A percentile compares a stretch with the other conserved stretches of the same genome.
Evolutionary conservation across 1,140 invertebrate genomes (phyloP).

Genomic region (Yoshiicerus persimilis): DNA sequence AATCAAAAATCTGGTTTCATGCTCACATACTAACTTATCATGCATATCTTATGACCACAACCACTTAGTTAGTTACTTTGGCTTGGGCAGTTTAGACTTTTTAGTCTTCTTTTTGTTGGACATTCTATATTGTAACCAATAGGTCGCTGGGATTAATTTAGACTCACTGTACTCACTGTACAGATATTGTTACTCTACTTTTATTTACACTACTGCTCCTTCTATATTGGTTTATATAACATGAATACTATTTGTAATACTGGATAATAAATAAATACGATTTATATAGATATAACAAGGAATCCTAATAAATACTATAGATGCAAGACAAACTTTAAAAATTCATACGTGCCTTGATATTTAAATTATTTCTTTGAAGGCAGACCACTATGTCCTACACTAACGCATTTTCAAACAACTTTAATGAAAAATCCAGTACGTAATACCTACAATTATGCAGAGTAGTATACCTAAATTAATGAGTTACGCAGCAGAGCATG

Average conservation of each 20-base stretch:
- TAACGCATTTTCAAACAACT: neutral
- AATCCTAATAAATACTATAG: no score
- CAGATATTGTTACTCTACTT: no score
- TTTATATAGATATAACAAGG: no score
- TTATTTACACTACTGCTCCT: no score
- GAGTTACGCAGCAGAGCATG: neutral
- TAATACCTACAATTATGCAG: neutral
- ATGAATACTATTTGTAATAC: no score
- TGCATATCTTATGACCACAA: neutral
- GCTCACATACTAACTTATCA: neutral
- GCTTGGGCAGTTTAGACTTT: neutral
- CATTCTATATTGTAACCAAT: neutral
- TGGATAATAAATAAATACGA: no score
- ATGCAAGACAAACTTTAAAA: no score
- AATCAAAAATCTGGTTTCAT: neutral
- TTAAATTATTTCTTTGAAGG: neutral
- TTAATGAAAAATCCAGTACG: neutral
- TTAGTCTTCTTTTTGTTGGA: neutral
- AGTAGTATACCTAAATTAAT: neutral
- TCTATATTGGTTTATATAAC: no score
- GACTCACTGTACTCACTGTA: neutral
- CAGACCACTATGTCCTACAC: neutral
- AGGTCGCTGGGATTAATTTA: neutral
- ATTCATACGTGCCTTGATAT: neutral
- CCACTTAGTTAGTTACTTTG: neutral